Evolutionary conservation across 2,113 vertebrate species (phyloP).

Genomic region (Tringa solitaria): DNA sequence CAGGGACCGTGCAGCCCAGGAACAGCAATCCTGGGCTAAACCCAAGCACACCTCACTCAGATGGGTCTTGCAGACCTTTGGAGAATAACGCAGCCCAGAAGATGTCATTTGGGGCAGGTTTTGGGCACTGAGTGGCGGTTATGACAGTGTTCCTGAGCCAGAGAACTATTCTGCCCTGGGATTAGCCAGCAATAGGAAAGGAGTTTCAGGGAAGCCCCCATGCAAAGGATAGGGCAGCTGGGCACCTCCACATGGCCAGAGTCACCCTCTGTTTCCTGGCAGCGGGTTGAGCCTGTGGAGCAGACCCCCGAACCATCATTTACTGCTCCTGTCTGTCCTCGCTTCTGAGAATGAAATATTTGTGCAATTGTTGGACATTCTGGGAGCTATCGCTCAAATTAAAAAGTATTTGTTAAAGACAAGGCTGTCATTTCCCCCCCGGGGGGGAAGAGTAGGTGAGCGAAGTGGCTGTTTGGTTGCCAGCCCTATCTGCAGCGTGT

Average conservation of each 20-base stretch:
- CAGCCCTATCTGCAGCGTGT: neutral
- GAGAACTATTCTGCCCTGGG: neutral
- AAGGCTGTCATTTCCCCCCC: neutral
- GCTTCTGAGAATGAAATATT: neutral
- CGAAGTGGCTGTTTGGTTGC: neutral
- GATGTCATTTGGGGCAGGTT: neutral
- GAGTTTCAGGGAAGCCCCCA: rapidly evolving
- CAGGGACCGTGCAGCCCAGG: rapidly evolving
- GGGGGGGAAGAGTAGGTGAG: neutral
- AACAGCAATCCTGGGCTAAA: neutral
- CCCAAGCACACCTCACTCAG: neutral
- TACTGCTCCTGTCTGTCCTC: neutral
- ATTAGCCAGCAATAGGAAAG: neutral
- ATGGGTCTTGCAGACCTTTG: neutral
- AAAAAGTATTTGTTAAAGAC: neutral
- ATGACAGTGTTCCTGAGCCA: neutral
- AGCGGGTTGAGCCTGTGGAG: neutral
- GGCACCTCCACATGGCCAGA: rapidly evolving
- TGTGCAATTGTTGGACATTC: neutral
- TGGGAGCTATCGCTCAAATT: neutral
- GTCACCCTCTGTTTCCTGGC: neutral
- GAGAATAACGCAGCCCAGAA: neutral
- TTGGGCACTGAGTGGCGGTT: neutral
- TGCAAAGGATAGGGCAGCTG: neutral
- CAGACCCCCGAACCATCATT: neutral